Base-by-base conservation (phyloP, 2,113 vertebrate species). In the Brienomyrus brachyistius region DNA sequence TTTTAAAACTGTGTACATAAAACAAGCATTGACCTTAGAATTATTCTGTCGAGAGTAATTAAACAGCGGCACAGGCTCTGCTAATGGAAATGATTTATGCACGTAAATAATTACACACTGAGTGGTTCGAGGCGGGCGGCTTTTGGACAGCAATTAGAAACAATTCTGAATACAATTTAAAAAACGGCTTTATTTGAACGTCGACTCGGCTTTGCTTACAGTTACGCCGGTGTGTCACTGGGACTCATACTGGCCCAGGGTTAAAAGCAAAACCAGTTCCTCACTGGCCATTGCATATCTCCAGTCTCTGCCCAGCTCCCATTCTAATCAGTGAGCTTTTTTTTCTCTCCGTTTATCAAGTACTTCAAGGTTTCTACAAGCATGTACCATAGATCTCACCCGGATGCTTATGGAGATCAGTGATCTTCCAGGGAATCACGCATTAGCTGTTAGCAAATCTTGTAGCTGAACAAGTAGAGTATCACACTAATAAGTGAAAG, bases 131-230 rank as follows among this genome's bases (percentile, higher is more conserved):
- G 62, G 43, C 62, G 27, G 40, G 40, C 1, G 5, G 86, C 51
- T 27, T 84, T 84, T 87, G 51, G 85, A 87, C 50, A 87, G 51
- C 85, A 52, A 87, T 35, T 87, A 54, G 51, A 87, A 54, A 54
- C 27, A 87, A 54, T 51, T 87, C 83, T 50, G 48, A 86, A 54
- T 35, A 87, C 50, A 87, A 48, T 48, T 48, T 17, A 48, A 54
- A 90, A 89, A 48, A 80, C 21, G 35, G 66, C 90, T 90, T 66
- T 86, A 51, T 31, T 48, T 43, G 45, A 23, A 48, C n/a, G 2
- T 47, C 45, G 23, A 3, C 21, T 82, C n/a, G 0, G n/a, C 11
- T 80, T 5, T 19, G 15, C 35, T 80, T 80, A 35, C 74, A 43
- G 74, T 19, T 77, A 15, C 43, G 17, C 35, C 2, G 31, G 31